Base-by-base conservation (phyloP, 2,888 invertebrate genomes). In the Eupithecia pulchellata region DNA sequence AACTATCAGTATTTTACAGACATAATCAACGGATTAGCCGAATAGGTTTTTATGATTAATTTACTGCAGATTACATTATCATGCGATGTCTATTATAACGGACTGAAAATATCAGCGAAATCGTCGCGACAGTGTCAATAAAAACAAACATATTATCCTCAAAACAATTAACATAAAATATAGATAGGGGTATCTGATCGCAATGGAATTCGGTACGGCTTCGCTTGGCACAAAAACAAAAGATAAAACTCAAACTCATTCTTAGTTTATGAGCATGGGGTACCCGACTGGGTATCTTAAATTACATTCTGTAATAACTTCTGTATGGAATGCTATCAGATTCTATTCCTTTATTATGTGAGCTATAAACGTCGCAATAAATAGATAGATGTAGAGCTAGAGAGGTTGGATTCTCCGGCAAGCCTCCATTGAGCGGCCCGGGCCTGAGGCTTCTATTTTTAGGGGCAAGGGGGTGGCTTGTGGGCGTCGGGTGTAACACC, bases 401-500 rank as follows among this genome's bases (percentile, higher is more conserved):
- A 64, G 64, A 64, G 61, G 73, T 66, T 73, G 72, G 71, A 66
- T 52, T 76, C 80, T 76, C 77, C 66, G 47, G 47, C 20, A 47
- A 20, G 9, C 9, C 20, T 88, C 82, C 91, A 77, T 93, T 93
- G 91, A 92, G 89, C 90, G 84, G 79, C 91, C 92, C 90, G 91
- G 91, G 91, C 87, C 25, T 81, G 80, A 80, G 79, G 84, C 81
- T 78, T 90, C 93, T 93, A 93, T 93, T 93, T 92, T 90, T 92
- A 92, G 91, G 89, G 89, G 84, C 80, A 75, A 9, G 75, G 77
- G 86, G 87, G 88, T 79, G 83, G 81, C 74, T 72, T 72, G 72
- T 79, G 75, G 77, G 74, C 78, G 81, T 72, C 78, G 81, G 88
- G 91, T 92, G 91, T 87, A 86, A 87, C 85, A 71, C n/a, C 58